These are phyloP conservation scores for Orycteropus afer DNA, from an alignment of 2,113 vertebrate genomes.

Conservation along the genomic window DNA sequence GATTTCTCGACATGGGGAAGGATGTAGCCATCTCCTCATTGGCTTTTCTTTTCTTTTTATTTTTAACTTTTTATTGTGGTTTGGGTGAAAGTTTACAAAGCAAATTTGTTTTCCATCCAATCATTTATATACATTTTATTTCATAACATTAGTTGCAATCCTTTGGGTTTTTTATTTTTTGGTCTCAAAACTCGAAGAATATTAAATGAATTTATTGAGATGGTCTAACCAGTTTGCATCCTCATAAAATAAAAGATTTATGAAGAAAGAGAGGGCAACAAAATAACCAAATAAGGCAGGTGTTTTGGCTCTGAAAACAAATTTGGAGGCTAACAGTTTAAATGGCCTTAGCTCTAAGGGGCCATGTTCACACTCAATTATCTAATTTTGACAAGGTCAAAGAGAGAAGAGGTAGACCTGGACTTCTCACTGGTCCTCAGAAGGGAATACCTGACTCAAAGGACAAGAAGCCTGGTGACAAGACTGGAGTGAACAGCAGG, in stretches of 20 bases:
- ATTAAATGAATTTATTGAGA: slow-evolving; percentile 27
- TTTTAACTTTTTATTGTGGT: too few species aligned
- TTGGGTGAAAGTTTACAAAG: too few species aligned
- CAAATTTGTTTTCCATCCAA: too few species aligned
- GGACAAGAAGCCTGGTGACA: neutral
- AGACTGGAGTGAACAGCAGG: neutral
- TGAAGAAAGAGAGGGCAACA: neutral
- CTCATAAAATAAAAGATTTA: slow-evolving; percentile 37
- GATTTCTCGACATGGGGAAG: neutral
- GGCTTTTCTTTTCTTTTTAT: too few species aligned
- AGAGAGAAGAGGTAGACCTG: neutral
- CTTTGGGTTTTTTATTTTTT: neutral
- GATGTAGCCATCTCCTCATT: neutral
- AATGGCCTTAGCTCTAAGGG: neutral
- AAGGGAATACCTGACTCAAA: neutral
- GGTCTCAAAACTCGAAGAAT: neutral
- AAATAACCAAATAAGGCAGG: neutral
- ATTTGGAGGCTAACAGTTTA: neutral
- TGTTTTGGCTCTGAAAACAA: slow-evolving; percentile 7
- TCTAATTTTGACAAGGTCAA: neutral
- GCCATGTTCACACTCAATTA: neutral
- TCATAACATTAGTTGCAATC: too few species aligned
- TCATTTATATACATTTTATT: too few species aligned
- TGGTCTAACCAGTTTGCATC: neutral
- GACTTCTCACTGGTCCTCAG: neutral